These are phyloP conservation scores for Clepsis dumicolana DNA, from an alignment of 2,888 invertebrate species.

Conservation along the genomic window DNA sequence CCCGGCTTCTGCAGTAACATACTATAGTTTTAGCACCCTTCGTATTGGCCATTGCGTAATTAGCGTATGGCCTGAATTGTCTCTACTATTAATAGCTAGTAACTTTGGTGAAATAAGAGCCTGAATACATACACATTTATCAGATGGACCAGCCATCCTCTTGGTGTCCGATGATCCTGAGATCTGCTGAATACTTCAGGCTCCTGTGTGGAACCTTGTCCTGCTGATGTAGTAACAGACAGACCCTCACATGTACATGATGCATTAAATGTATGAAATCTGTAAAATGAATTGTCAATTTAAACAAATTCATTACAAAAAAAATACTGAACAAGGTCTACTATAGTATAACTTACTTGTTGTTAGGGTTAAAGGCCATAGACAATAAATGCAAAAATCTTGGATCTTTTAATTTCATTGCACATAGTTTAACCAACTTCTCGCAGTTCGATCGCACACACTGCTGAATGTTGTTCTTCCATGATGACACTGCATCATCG, in stretches of 20 bases:
- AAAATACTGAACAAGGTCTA: no score
- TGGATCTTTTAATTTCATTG: slow-evolving; percentile 97
- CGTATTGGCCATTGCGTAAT: no score
- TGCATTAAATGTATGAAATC: slow-evolving; percentile 95
- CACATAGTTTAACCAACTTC: slow-evolving; percentile 96
- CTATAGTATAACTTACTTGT: slow-evolving; percentile 94
- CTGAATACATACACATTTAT: slow-evolving; percentile 90
- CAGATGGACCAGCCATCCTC: slow-evolving; percentile 98
- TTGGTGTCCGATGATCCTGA: slow-evolving; percentile 92
- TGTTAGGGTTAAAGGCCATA: slow-evolving; percentile 97
- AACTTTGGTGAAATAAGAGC: no score
- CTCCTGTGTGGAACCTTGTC: slow-evolving; percentile 78
- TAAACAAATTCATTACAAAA: neutral
- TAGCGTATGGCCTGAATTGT: no score
- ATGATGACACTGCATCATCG: slow-evolving; percentile 98
- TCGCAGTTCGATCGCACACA: slow-evolving; percentile 98
- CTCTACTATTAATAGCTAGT: no score
- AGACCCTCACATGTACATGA: slow-evolving; percentile 90
- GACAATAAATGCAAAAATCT: slow-evolving; percentile 96
- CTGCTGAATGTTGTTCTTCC: slow-evolving; percentile 98
- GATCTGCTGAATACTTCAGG: slow-evolving; percentile 89
- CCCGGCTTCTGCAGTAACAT: no score
- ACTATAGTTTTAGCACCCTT: no score
- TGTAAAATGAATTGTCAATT: slow-evolving; percentile 59
- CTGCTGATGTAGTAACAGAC: slow-evolving; percentile 75